Percentiles rank a stretch among this genome's conserved stretches.
These are phyloP conservation scores for Eristalinus aeneus DNA, from an alignment of 2,888 invertebrate species.

Conservation along the genomic window DNA sequence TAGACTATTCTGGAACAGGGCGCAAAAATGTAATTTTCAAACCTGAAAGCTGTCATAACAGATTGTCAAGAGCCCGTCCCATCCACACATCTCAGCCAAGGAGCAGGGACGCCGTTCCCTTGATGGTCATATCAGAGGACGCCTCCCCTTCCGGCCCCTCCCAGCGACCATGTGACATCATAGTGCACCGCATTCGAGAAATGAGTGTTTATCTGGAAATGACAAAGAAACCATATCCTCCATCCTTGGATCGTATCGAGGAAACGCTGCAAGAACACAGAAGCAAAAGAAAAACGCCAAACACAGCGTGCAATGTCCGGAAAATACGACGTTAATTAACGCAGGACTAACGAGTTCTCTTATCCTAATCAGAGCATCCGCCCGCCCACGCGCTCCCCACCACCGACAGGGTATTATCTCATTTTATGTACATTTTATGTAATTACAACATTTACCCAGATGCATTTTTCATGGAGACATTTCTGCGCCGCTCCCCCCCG, in stretches of 20 bases:
- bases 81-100: too few species aligned
- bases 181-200: neutral
- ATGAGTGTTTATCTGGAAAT: neutral
- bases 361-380: conserved; percentile 46
- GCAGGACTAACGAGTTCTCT: conserved; percentile 53
- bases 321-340: conserved; percentile 62
- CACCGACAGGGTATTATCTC: conserved; percentile 38
- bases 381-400: conserved; percentile 30
- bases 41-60: too few species aligned
- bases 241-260: too few species aligned
- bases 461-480: conserved; percentile 26
- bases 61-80: too few species aligned
- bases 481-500: neutral
- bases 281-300: neutral
- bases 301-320: conserved; percentile 26
- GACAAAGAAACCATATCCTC: too few species aligned
- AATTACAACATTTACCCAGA: conserved; percentile 40
- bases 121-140: too few species aligned
- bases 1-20: too few species aligned
- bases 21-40: too few species aligned
- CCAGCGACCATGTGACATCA: neutral
- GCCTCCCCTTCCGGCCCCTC: too few species aligned
- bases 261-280: neutral
- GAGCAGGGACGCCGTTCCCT: too few species aligned
- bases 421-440: conserved; percentile 45